Evolutionary conservation across 2,888 invertebrate species (phyloP), one percentile per base, ranked within the genome.

Genomic region (Opisthograptis luteolata): DNA sequence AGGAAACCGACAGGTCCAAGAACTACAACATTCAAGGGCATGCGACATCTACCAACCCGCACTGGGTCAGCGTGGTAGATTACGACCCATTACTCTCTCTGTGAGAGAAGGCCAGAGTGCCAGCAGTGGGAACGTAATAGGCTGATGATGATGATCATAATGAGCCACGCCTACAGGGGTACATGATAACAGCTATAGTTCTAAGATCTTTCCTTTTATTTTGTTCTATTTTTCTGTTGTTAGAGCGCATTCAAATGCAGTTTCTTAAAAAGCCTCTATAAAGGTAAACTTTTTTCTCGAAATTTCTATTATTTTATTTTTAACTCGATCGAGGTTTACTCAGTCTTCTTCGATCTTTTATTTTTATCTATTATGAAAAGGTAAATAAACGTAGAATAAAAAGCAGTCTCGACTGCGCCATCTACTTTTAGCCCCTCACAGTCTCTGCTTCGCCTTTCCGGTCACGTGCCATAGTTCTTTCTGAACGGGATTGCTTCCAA

Each of bases 391-490:
- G 72, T 73, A 71, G 76, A 70, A 73, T 76, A 34, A 45, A 31
- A 51, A 25, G 35, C 34, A 24, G 69, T 69, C 62, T 59, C 65
- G 58, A 58, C 64, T 65, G 66, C 63, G 54, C 58, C 64, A 63
- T 67, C 66, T 63, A 66, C 69, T 72, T 76, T 70, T 70, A 70
- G 68, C 75, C 68, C 75, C 71, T 66, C 58, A 54, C 17, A 35
- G 42, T 39, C 43, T 61, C 65, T 58, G 51, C 65, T 73, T 76
- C 65, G 50, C 65, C 58, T 85, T 66, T 66, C 88, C 32, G 66
- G 71, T 80, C 89, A 90, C 89, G 89, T 84, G 59, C 73, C 79
- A 79, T 81, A 85, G 78, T 89, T 87, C 87, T 87, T 87, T 87
- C 83, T 79, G 82, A 84, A 81, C 83, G 81, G 84, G 85, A 89